Evolutionary conservation across 2,888 invertebrate genomes (phyloP), one percentile per base, ranked within the genome.

Genomic region (Unio pictorum): DNA sequence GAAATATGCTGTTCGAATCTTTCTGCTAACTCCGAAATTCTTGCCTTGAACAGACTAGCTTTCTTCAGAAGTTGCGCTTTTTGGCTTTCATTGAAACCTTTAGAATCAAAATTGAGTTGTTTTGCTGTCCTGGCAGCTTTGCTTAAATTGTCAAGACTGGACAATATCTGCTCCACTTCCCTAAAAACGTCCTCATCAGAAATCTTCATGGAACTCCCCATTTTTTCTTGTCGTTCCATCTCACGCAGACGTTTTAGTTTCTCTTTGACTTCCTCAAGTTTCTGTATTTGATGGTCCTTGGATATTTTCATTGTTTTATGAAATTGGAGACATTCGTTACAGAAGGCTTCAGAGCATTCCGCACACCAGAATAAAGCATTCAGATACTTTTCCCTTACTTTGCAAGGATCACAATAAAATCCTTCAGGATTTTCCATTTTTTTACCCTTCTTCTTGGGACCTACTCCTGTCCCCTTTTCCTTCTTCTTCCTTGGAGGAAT

Each of bases 301-400:
- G 77, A 75, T 30, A 77, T 55, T 66, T 77, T 77, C 77, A 77
- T 77, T n/a, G 77, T 77, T 34, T 75, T 73, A 63, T 77, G 77
- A 62, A 77, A 77, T 64, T 75, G 75, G 61, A 73, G 73, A 59
- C 77, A 77, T 1, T 73, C 74, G 30, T 73, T 75, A 60, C 77
- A 77, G 54, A 77, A 77, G 4, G 75, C 71, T 55, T 77, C 77
- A 18, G 67, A 64, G 55, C 77, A 77, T 61, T 67, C 71, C 34
- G 77, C 73, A 54, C 77, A 77, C 77, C 77, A 77, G 70, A 68
- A 77, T 8, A 68, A 60, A 20, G 77, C 77, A 7, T 56, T 7
- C 18, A 72, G 45, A 55, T 73, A 69, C 62, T 71, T 71, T 66
- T 73, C 72, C 63, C 77, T 71, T 45, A 70, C 64, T 54, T 63